phyloP scores from a whole-genome alignment of 2,113 vertebrate genomes.

The Pipa parva region DNA sequence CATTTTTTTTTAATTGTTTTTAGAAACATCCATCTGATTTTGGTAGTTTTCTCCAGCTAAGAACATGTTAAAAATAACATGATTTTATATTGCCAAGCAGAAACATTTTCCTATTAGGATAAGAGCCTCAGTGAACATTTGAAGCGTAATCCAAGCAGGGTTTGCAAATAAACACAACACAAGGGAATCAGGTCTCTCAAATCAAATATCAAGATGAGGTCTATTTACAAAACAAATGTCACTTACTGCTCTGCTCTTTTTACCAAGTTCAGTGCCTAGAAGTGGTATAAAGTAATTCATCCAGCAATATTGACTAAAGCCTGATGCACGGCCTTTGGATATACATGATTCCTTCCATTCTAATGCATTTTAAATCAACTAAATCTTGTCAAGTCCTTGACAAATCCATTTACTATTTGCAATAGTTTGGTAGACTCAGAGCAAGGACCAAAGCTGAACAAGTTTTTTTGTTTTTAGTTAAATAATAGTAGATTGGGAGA shows the following conservation, averaged over 20 bases:
- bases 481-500: no score
- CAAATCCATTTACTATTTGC: no score
- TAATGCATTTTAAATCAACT: neutral
- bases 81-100: neutral
- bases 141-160: neutral
- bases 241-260: neutral
- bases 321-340: neutral
- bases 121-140: neutral
- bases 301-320: neutral
- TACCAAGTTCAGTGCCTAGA: neutral
- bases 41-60: neutral
- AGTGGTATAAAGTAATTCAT: neutral
- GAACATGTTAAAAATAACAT: neutral
- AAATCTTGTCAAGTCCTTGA: neutral
- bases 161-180: neutral
- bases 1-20: no score
- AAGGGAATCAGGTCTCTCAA: neutral
- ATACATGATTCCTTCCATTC: neutral
- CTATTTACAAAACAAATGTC: conserved; percentile 2
- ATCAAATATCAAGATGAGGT: conserved; percentile 1
- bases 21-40: no score
- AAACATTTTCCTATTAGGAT: neutral
- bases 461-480: no score
- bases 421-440: no score
- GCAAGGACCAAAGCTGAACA: no score